Evolutionary conservation across 2,113 vertebrate species (phyloP), one percentile per base, ranked within the genome.

Genomic region (Trichomycterus rosablanca): DNA sequence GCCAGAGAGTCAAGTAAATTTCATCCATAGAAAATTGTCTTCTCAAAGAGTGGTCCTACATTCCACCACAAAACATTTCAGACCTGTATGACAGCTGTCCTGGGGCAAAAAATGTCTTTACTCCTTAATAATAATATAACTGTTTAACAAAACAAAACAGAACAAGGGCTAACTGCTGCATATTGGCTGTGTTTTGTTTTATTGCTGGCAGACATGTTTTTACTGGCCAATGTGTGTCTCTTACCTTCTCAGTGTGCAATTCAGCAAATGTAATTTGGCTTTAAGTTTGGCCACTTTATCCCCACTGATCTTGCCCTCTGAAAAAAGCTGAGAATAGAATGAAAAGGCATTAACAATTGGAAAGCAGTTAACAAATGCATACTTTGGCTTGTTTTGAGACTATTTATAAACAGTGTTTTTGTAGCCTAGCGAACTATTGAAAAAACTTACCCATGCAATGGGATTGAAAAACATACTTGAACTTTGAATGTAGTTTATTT

Each of bases 231-330:
- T 1, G 22, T 7, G 22, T 7, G 24, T 26, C 9, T 37, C 59
- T 5, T 89, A 96, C 95, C 91, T 90, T 73, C 77, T 84, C 62
- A 95, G 74, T 3, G 84, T 82, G 9, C 91, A 81, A 26, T 85
- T 86, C 40, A 97, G 81, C 3, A 74, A 62, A 15, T 55, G 83
- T 71, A 89, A 92, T 62, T 82, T 91, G 56, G 80, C 80, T 65
- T 91, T 94, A 75, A 98, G 75, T 50, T 86, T 84, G 52, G 81
- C 82, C 57, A 77, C 68, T 77, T 81, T 87, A 66, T 77, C 85
- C 43, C 65, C 81, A 67, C 84, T 82, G 66, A 97, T 87, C 76
- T 87, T 91, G 50, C 90, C 92, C 55, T 56, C 37, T 35, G 85
- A 77, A 65, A 91, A 76, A 42, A 97, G 66, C 94, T 97, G 49